Evolutionary conservation across 2,113 vertebrate species (phyloP).

Genomic region (Chamaetylas fuelleborni): DNA sequence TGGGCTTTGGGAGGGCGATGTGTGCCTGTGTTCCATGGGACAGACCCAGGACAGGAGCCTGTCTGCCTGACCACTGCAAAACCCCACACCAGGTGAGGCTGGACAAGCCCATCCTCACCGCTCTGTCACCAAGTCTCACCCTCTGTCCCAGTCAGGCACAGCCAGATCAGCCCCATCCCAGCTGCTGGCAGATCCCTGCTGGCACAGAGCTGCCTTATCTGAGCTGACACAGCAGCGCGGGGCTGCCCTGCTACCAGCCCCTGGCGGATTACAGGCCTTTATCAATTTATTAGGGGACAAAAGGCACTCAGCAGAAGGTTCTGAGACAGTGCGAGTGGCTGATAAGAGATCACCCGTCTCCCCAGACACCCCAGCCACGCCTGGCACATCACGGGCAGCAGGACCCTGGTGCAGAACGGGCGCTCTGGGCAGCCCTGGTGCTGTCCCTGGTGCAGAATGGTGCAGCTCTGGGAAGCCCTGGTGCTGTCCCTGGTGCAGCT

Average conservation of each 20-base stretch:
- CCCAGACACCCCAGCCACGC: background rate
- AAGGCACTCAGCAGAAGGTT: slow-evolving; percentile 54
- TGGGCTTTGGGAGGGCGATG: rapidly evolving
- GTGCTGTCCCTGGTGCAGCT: no score
- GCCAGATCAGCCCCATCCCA: background rate
- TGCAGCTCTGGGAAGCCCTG: no score
- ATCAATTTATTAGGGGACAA: slow-evolving; percentile 50
- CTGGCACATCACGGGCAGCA: background rate
- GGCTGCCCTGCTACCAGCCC: slow-evolving; percentile 12
- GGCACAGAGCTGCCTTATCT: slow-evolving; percentile 42
- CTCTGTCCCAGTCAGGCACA: background rate
- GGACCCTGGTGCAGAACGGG: background rate
- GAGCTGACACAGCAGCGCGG: background rate
- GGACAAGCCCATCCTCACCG: background rate
- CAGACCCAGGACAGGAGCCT: rapidly evolving
- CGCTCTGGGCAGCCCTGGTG: background rate
- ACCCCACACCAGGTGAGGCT: rapidly evolving
- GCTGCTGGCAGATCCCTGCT: background rate
- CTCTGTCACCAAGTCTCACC: rapidly evolving
- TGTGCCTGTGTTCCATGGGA: rapidly evolving
- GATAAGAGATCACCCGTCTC: slow-evolving; percentile 30
- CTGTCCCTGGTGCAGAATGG: no score
- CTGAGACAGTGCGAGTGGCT: slow-evolving; percentile 11
- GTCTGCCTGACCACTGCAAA: rapidly evolving
- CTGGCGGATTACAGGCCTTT: slow-evolving; percentile 28